Evolutionary conservation across 2,888 invertebrate species (phyloP), one percentile per base, ranked within the genome.

Genomic region (Trimorus sp.): DNA sequence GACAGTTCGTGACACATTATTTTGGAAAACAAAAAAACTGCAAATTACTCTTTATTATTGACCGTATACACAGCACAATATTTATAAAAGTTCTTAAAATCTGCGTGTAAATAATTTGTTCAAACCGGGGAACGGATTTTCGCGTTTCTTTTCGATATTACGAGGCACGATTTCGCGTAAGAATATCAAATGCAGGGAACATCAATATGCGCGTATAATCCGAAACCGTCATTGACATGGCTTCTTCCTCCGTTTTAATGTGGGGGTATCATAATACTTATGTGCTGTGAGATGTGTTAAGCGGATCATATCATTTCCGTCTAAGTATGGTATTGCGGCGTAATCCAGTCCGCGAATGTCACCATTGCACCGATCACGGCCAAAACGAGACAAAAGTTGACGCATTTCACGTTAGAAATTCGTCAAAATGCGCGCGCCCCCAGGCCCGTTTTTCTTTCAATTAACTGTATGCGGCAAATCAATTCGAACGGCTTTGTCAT

Each of bases 251-350:
- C 85, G 85, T 87, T 88, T 89, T 89, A 89, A 85, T 79, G 68
- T 76, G 87, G 83, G 26, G 4, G 87, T 90, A 91, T 90, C 90
- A 89, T 90, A 89, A 91, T 91, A 89, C 90, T 88, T 84, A 86
- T 87, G 88, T 88, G 86, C 86, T 86, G 76, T 85, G 86, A 86
- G 89, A 89, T 87, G 86, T 84, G 88, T 90, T 90, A 90, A 91
- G 89, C 89, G 90, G 90, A 89, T 91, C 90, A 88, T 90, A 90
- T 89, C 89, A 86, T 89, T 89, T 85, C 74, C 84, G 84, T 87
- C 84, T 85, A 86, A 88, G 85, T 83, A 87, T 86, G 86, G 85
- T 85, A 83, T 88, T 87, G 83, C 84, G 73, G 84, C 85, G 87
- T 86, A 85, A 88, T 87, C 85, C 85, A 85, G 79, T 77, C 83